phyloP scores from a whole-genome alignment of 2,888 invertebrate genomes.

The Nephrotoma flavescens region DNA sequence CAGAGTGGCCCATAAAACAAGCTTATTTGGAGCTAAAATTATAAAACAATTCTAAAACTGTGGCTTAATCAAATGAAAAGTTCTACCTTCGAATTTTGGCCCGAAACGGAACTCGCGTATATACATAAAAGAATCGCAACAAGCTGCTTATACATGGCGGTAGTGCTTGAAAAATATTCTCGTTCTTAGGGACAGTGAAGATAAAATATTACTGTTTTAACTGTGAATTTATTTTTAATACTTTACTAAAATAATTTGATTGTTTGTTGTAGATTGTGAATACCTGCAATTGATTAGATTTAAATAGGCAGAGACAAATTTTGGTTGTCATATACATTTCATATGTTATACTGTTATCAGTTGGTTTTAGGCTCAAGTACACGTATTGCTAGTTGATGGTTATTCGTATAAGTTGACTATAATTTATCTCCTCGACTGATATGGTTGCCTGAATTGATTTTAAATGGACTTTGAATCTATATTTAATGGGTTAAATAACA shows the following conservation, averaged over 20 bases:
- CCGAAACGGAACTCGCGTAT: neutral
- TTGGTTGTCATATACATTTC: no score
- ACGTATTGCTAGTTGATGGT: neutral
- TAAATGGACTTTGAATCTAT: no score
- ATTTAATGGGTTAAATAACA: no score
- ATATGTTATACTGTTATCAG: no score
- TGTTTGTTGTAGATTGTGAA: neutral
- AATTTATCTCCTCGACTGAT: neutral
- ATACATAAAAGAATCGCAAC: neutral
- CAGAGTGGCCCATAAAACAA: constrained; percentile 46
- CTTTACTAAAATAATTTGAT: neutral
- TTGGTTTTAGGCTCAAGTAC: neutral
- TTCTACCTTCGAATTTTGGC: neutral
- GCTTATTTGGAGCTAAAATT: constrained; percentile 34
- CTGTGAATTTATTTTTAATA: neutral
- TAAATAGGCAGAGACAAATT: neutral
- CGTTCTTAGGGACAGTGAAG: neutral
- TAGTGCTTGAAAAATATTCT: neutral
- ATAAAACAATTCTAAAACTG: neutral
- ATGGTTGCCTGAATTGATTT: neutral
- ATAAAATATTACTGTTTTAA: neutral
- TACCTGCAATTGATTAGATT: neutral
- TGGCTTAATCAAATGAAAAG: no score
- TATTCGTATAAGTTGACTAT: no score
- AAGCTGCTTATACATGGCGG: neutral